Evolutionary conservation across 2,888 invertebrate genomes (phyloP), one percentile per base, ranked within the genome.

Genomic region (Synergus umbraculus): DNA sequence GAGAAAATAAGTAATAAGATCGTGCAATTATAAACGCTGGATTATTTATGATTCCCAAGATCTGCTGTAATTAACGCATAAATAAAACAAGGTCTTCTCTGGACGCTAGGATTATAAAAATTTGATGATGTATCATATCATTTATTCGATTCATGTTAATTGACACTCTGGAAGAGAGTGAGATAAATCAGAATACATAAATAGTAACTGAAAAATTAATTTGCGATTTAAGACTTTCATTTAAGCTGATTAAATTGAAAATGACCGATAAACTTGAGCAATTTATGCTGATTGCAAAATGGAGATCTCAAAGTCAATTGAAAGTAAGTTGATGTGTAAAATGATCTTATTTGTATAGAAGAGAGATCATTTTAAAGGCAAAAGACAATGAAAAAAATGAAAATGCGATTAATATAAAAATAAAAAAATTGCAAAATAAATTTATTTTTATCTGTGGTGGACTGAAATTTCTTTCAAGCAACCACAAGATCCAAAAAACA

Each of bases 1-100:
- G 69, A 54, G 73, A 29, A 73, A 73, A 73, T 73, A 37, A 73
- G 54, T n/a, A 54, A 73, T 73, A 54, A 73, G 37, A 73, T 73
- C 15, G 49, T 54, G 73, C 54, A 73, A 73, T 73, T 73, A 54
- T 54, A 41, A 73, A 73, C 49, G 73, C 37, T 73, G 54, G 73
- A 54, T 54, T 73, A 73, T 73, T 73, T 54, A 73, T 73, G 73
- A 37, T 60, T 60, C 37, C 46, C 9, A 15, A 44, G 0, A 44
- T 10, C n/a, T 12, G 37, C 7, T 73, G 37, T 73, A 73, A 73
- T 73, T 73, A 49, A 29, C 54, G 29, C 54, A 49, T 46, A 46
- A 22, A 22, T 46, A 49, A 49, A 46, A 69, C 69, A 69, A 69
- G 12, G 29, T 54, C 37, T 49, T 65, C n/a, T 41, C 8, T 29